These are phyloP conservation scores for Drosophila vallismaia DNA, from an alignment of 2,888 invertebrate species.

Conservation along the genomic window DNA sequence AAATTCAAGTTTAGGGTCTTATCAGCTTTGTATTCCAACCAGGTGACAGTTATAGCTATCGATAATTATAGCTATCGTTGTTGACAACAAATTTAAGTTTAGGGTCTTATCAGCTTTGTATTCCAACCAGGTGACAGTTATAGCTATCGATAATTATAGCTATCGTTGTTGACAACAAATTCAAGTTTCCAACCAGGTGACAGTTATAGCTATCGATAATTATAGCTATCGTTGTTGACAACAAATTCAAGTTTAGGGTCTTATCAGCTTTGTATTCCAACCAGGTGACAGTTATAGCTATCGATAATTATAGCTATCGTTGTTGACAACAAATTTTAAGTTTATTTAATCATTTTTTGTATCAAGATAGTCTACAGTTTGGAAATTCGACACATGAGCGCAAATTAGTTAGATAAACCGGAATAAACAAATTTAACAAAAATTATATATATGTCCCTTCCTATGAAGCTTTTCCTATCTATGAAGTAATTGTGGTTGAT, in stretches of 20 bases:
- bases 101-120: background rate
- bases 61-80: conserved; percentile 24
- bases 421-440: conserved; percentile 56
- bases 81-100: conserved; percentile 24
- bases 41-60: conserved; percentile 6
- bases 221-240: conserved; percentile 17
- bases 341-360: conserved; percentile 10
- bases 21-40: background rate
- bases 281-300: background rate
- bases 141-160: conserved; percentile 21
- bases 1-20: conserved; percentile 13
- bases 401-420: conserved; percentile 11
- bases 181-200: background rate
- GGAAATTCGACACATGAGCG: conserved; percentile 5
- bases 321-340: conserved; percentile 19
- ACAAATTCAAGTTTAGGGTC: conserved; percentile 23
- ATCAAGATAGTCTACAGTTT: no score
- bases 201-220: conserved; percentile 21
- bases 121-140: background rate
- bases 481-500: conserved; percentile 15
- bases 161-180: conserved; percentile 32
- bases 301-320: conserved; percentile 28
- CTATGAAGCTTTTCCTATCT: conserved; percentile 24
- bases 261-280: background rate
- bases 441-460: conserved; percentile 9